phyloP scores from a whole-genome alignment of 2,888 invertebrate species.

The Acanthosepion lycidas region DNA sequence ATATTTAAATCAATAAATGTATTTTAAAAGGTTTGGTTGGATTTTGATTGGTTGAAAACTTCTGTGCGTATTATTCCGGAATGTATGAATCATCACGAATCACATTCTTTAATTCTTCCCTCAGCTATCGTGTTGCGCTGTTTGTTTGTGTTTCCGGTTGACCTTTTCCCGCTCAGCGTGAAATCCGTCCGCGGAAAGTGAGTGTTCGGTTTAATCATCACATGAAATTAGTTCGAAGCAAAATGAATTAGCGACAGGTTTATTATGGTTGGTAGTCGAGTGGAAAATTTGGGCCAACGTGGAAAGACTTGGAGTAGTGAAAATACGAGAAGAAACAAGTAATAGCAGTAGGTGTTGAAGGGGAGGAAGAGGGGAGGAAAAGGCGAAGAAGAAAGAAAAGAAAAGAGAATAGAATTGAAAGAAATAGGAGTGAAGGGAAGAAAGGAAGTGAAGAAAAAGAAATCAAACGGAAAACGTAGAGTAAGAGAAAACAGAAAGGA shows the following conservation, averaged over 20 bases:
- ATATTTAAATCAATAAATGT: too few relatives aligned
- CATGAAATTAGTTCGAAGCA: background rate
- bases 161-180: slow-evolving; percentile 2
- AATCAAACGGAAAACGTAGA: background rate
- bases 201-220: slow-evolving; percentile 33
- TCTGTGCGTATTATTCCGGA: background rate
- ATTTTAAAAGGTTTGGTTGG: background rate
- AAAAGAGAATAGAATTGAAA: background rate
- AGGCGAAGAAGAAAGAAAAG: background rate
- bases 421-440: background rate
- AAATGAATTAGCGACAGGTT: background rate
- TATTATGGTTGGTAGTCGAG: background rate
- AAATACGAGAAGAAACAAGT: background rate
- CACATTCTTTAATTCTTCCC: background rate
- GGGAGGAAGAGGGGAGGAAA: background rate
- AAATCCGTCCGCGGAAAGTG: background rate
- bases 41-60: background rate
- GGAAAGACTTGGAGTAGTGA: background rate
- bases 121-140: background rate
- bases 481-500: background rate
- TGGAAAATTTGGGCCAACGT: background rate
- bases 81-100: background rate
- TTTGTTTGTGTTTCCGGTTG: slow-evolving; percentile 18
- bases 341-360: background rate
- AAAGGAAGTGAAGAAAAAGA: background rate